phyloP scores from a whole-genome alignment of 1,140 invertebrate species.

The Drosophila bipectinata region DNA sequence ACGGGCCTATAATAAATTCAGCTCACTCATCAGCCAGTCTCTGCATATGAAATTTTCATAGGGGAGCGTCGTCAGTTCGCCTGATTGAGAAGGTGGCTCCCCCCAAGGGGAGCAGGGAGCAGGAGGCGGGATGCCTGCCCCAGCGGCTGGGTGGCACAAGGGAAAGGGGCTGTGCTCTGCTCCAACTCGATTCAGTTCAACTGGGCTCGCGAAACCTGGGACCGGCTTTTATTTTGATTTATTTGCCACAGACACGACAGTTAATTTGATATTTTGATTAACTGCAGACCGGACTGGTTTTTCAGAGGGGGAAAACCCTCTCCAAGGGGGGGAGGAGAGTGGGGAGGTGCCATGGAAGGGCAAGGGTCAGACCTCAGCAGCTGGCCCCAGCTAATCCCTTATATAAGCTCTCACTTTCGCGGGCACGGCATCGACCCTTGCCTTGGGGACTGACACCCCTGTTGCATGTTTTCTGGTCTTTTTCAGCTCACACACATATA shows the following conservation, averaged over 20 bases:
- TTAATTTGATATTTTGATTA: constrained; percentile 84
- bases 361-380: constrained; percentile 57
- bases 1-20: constrained; percentile 72
- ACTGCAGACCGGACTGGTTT: constrained; percentile 63
- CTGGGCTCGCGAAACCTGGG: constrained; percentile 28
- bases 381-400: constrained; percentile 49
- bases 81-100: constrained; percentile 27
- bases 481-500: constrained; percentile 4
- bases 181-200: constrained; percentile 30
- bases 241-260: constrained; percentile 82
- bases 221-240: constrained; percentile 78
- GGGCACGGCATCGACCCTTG: constrained; percentile 19
- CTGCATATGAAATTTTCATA: constrained; percentile 72
- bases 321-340: neutral
- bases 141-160: neutral
- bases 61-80: constrained; percentile 52
- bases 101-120: neutral
- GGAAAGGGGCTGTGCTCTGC: constrained; percentile 1
- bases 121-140: neutral
- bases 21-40: constrained; percentile 65
- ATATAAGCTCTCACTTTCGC: constrained; percentile 60
- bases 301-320: constrained; percentile 24
- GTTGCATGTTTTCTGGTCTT: constrained; percentile 11
- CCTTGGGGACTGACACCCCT: neutral
- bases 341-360: constrained; percentile 6